Percentiles rank a stretch among this genome's conserved stretches.
Evolutionary conservation across 2,113 vertebrate species (phyloP).

Genomic region (Ornithorhynchus anatinus): DNA sequence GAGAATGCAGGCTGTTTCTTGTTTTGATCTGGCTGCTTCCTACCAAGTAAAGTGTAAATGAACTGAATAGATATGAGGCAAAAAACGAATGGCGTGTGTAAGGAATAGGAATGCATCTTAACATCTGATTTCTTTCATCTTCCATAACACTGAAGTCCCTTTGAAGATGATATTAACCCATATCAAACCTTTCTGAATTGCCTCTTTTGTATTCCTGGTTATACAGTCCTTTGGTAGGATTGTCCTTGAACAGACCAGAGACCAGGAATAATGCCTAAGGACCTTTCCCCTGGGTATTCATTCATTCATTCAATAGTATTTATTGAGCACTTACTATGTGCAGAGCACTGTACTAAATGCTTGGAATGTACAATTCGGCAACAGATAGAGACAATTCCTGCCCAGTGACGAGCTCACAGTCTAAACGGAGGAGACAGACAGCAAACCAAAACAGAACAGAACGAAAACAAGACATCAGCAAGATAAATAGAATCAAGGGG

Average conservation of each 20-base stretch:
- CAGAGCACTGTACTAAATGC: too few relatives aligned
- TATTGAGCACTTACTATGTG: too few relatives aligned
- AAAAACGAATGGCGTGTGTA: not conserved
- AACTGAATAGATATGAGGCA: not conserved
- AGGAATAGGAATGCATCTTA: not conserved
- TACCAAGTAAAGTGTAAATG: not conserved
- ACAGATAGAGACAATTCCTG: not conserved
- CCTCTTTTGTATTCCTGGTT: accelerated
- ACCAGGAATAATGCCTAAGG: too few relatives aligned
- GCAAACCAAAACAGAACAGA: too few relatives aligned
- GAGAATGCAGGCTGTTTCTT: not conserved
- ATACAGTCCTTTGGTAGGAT: too few relatives aligned
- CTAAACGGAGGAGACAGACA: not conserved
- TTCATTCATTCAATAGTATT: too few relatives aligned
- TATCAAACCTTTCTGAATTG: not conserved
- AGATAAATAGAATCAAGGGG: too few relatives aligned
- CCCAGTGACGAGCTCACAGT: accelerated
- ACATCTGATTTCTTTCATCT: not conserved
- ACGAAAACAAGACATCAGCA: too few relatives aligned
- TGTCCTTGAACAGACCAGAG: accelerated
- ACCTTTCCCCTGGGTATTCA: too few relatives aligned
- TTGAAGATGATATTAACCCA: not conserved
- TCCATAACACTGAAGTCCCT: not conserved
- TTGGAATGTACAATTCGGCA: too few relatives aligned
- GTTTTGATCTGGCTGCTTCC: not conserved